Conservation (phyloP, 2,888 invertebrate genomes). For the Sarcophaga subvicina region DNA sequence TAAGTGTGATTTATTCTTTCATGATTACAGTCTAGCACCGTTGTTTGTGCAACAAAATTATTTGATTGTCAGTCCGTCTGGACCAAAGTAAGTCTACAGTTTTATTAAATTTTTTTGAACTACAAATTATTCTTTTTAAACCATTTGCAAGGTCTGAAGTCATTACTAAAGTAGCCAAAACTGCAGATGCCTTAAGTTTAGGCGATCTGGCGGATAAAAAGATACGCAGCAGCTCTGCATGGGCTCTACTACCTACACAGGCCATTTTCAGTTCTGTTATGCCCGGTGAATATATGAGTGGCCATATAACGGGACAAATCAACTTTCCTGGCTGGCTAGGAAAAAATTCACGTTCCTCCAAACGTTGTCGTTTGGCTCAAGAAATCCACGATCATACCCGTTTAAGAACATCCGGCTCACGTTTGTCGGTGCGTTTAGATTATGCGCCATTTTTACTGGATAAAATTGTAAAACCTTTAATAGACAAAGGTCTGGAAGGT, state of each 20-base stretch:
- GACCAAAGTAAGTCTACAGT: constrained; percentile 84
- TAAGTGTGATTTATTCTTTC: constrained; percentile 96
- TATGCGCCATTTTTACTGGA: constrained; percentile 91
- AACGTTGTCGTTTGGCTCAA: constrained; percentile 91
- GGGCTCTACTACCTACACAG: constrained; percentile 93
- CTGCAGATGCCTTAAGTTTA: constrained; percentile 92
- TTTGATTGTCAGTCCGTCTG: constrained; percentile 89
- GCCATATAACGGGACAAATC: constrained; percentile 89
- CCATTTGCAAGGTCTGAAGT: constrained; percentile 81
- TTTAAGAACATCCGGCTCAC: constrained; percentile 90
- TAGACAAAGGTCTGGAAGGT: constrained; percentile 87
- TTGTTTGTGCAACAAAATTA: constrained; percentile 99
- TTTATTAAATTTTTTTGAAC: background rate
- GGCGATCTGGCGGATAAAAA: constrained; percentile 93
- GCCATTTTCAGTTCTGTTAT: constrained; percentile 95
- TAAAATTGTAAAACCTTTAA: constrained; percentile 89
- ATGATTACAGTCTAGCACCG: constrained; percentile 97
- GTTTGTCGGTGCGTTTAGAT: constrained; percentile 92
- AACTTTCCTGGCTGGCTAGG: constrained; percentile 98
- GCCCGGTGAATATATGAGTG: constrained; percentile 93
- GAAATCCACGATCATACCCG: constrained; percentile 94
- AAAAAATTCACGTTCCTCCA: constrained; percentile 93
- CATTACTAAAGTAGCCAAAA: constrained; percentile 87
- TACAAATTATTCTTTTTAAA: too few relatives aligned
- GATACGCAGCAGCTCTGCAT: constrained; percentile 91